Base-by-base conservation (phyloP, 2,797 vertebrate genomes). In the Astyanax mexicanus region DNA sequence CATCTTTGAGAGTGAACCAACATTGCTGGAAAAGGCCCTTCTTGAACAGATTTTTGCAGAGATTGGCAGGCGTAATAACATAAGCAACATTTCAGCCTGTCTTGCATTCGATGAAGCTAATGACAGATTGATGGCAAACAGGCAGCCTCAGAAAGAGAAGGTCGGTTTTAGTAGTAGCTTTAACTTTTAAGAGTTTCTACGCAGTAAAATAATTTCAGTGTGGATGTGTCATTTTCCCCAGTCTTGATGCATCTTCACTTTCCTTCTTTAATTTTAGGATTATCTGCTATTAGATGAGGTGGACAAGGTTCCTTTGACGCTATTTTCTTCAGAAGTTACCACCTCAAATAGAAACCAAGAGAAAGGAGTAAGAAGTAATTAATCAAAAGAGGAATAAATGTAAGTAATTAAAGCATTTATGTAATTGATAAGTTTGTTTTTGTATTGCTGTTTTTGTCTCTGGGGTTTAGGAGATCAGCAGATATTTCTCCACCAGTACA, bases 61-160 rank as follows among this genome's bases (percentile, higher is more conserved):
- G 27, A 93, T 95, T 82, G 92, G 93, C 77, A 86, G 86, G 79
- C 90, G 83, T 74, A 93, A 94, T 86, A 90, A 89, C 37, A 86
- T 92, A 78, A 86, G 87, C 69, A 88, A 92, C 69, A 95, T 95
- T 87, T 92, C 92, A 72, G 81, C 84, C 62, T 93, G 90, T 85
- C 91, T 96, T 80, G 80, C 88, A 21, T 95, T 95, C 89, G 90
- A 93, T 60, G 93, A 95, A 91, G 94, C 94, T 64, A 95, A 91
- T 72, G 85, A 83, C 79, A 90, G 93, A 81, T 92, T 96, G 75
- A 93, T 51, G 35, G 11, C 29, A 15, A 12, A 21, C 15, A 64
- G 70, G 35, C 32, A 4, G 67, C 32, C 10, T 12, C 75, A 35
- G 52, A 69, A 49, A 25, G 57, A 40, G 12, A 27, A 44, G 72